Conservation (phyloP, 2,888 invertebrate genomes). For the Drosophila mimica region DNA sequence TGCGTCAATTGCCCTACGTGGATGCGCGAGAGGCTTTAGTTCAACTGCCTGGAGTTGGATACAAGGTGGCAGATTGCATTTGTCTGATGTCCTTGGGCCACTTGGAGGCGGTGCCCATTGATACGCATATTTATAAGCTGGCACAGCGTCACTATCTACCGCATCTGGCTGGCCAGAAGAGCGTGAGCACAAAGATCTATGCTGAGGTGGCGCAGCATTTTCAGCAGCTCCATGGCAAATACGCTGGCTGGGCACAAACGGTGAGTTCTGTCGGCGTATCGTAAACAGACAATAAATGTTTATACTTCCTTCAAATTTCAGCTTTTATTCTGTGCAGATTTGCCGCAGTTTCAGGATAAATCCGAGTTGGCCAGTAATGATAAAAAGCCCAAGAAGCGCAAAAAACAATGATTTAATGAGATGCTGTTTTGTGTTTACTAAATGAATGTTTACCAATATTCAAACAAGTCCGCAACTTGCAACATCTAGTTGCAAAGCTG, state of each 20-base stretch:
- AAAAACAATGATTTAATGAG: slow-evolving; percentile 15
- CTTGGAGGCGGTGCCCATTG: slow-evolving; percentile 95
- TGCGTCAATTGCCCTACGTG: slow-evolving; percentile 89
- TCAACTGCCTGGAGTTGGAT: slow-evolving; percentile 94
- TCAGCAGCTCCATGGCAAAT: slow-evolving; percentile 91
- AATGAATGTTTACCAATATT: background rate
- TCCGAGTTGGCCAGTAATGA: background rate
- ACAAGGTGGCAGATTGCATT: slow-evolving; percentile 99
- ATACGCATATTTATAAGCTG: slow-evolving; percentile 98
- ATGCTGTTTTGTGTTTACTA: background rate
- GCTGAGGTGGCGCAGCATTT: slow-evolving; percentile 94
- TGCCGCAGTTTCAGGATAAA: slow-evolving; percentile 88
- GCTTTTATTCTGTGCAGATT: slow-evolving; percentile 93
- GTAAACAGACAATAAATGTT: background rate
- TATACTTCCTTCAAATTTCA: slow-evolving; percentile 74
- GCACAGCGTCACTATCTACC: slow-evolving; percentile 93
- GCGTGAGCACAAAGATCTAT: slow-evolving; percentile 93
- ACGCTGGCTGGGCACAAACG: slow-evolving; percentile 98
- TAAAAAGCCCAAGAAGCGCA: slow-evolving; percentile 23
- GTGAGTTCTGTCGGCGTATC: slow-evolving; percentile 86
- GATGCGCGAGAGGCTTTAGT: slow-evolving; percentile 91
- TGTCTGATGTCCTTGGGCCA: slow-evolving; percentile 98
- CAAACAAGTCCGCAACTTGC: background rate
- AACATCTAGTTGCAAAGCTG: background rate
- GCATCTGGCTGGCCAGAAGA: slow-evolving; percentile 89